Base-by-base conservation (phyloP, 2,113 vertebrate species). In the Lutjanus erythropterus region DNA sequence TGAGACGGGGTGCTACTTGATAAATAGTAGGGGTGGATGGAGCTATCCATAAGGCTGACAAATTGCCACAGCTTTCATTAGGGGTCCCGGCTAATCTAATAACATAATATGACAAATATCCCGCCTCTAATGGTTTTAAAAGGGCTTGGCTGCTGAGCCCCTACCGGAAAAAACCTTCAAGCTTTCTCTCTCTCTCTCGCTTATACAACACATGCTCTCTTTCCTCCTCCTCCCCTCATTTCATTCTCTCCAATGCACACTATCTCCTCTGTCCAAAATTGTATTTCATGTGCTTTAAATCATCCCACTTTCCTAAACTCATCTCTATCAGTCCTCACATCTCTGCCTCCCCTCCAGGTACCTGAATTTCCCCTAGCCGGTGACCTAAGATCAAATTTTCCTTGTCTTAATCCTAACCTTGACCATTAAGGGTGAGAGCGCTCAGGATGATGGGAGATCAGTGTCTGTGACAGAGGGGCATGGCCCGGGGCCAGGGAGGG, bases 81-180 rank as follows among this genome's bases (percentile, higher is more conserved):
- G 90, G 88, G 87, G 80, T 91, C 91, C 84, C 65, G 71, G 92
- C 93, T 94, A 95, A 95, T 94, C 93, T 95, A 94, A 95, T 95
- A 94, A 93, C 94, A 94, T 94, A 92, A 94, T 95, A 94, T 95
- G 93, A 95, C 93, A 94, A 95, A 95, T 95, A 90, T 91, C 92
- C 90, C 83, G 71, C 89, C 90, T 90, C 80, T 94, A 95, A 95
- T 94, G 94, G 93, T 89, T 93, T 94, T 89, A 92, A 92, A 92
- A 93, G 92, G 91, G 89, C 88, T 86, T 68, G 81, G 81, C 89
- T 88, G 77, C 75, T 53, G 73, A 71, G 88, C 81, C 83, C 78
- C 75, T 60, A 52, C 65, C 4, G 29, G 62, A 47, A 47, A 64
- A 83, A 66, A 53, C 71, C 85, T 85, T 81, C 68, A 75, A 80